Base-by-base conservation (phyloP, 2,797 vertebrate species). In the Clarias fuscus region DNA sequence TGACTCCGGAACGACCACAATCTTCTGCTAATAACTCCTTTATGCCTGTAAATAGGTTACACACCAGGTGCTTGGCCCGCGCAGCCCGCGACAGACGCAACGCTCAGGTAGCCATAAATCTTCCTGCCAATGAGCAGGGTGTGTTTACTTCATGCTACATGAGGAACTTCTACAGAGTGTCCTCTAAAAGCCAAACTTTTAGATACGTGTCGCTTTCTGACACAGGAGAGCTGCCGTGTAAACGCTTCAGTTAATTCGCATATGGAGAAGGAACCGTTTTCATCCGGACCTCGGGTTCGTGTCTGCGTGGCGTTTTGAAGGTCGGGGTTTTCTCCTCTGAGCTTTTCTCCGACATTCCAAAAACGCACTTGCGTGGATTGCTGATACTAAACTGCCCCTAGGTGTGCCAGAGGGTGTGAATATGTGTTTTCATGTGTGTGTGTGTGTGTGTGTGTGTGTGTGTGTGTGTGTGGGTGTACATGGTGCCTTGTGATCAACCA, bases 31-130 rank as follows among this genome's bases (percentile, higher is more conserved):
- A 24, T 70, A 62, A 78, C 73, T 82, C 67, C 68, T 64, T 86
- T 72, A 73, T 67, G 27, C 70, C 72, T 56, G 7, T 73, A 82
- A 86, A 86, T 62, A 82, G 85, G 72, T 86, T 72, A 65, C 40
- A 81, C 78, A 73, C 59, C 79, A 56, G 78, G 15, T 56, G 22
- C 71, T 80, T 64, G 58, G 78, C 59, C 56, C 71, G 48, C 22
- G n/a, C 37, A 30, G 64, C 40, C 78, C 18, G 20, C 67, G 5
- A n/a, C 85, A 82, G 58, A 86, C 22, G 70, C 40, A 40, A 10
- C 20, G 37, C 78, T 64, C 20, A 61, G 48, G 64, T 30, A 61
- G 53, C 76, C 65, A 68, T 81, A 33, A 53, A 86, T 82, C 37
- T 73, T 64, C 33, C 71, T 62, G 77, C 58, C 68, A 30, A 30